phyloP scores from a whole-genome alignment of 2,113 vertebrate genomes.

The Indicator maculatus region DNA sequence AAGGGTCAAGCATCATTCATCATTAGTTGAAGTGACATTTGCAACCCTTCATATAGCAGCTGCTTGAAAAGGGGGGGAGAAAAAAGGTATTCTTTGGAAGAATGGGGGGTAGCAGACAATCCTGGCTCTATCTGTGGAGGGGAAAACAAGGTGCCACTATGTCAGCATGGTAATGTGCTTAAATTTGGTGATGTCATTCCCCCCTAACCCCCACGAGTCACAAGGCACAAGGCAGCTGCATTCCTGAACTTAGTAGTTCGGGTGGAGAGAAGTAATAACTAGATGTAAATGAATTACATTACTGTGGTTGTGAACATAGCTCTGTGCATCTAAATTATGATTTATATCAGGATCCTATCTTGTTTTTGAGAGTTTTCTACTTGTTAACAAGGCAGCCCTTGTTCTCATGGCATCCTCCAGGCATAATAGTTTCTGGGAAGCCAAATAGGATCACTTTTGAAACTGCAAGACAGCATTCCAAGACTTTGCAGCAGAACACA shows the following conservation, averaged over 20 bases:
- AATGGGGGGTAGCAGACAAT: slow-evolving; percentile 85
- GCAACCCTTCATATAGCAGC: slow-evolving; percentile 89
- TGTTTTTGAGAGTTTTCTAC: slow-evolving; percentile 80
- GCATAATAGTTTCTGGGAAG: slow-evolving; percentile 89
- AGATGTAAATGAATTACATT: slow-evolving; percentile 89
- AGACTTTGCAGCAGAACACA: slow-evolving; percentile 76
- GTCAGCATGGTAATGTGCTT: slow-evolving; percentile 90
- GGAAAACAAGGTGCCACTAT: slow-evolving; percentile 97
- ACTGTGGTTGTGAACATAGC: slow-evolving; percentile 87
- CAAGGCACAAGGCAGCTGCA: slow-evolving; percentile 91
- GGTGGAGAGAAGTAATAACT: slow-evolving; percentile 87
- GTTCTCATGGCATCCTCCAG: slow-evolving; percentile 87
- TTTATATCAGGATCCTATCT: slow-evolving; percentile 96
- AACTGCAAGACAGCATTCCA: slow-evolving; percentile 88
- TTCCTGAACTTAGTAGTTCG: slow-evolving; percentile 87
- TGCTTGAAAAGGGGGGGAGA: slow-evolving; percentile 76
- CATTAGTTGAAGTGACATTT: slow-evolving; percentile 96
- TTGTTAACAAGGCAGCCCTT: slow-evolving; percentile 92
- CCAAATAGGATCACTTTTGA: slow-evolving; percentile 90
- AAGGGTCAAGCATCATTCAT: slow-evolving; percentile 98
- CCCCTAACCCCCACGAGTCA: slow-evolving; percentile 87
- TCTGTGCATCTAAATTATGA: slow-evolving; percentile 91
- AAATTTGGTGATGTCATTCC: slow-evolving; percentile 92
- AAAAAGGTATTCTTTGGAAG: slow-evolving; percentile 88
- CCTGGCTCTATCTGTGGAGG: slow-evolving; percentile 79